Base-by-base conservation (phyloP, 37 sponge, comb jelly and placozoan genomes). In the Cliona cf. orientalis region DNA sequence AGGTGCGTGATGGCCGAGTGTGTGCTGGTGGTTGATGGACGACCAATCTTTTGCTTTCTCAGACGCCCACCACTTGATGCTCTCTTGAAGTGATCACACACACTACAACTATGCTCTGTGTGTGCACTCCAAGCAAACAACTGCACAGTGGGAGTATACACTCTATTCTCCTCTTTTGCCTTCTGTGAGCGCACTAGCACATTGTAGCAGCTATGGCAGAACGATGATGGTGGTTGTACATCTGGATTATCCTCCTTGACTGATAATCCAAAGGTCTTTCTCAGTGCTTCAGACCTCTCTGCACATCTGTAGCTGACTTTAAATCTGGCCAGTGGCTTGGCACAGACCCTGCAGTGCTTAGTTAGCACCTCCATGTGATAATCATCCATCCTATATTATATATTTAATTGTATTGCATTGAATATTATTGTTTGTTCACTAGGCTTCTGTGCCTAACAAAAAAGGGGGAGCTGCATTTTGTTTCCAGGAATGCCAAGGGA, bases 261-360 rank as follows among this genome's bases (percentile, higher is more conserved):
- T 62, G 6, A 62, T 6, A 62, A 7, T 25, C 6, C 23, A 25
- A 17, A 62, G 14, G 23, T 17, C 26, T 62, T 26, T 6, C 26
- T 26, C 23, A 17, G 7, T 6, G 11, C 63, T n/a, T 19, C 6
- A 62, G 25, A 7, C 63, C 6, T 62, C 28, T 62, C 29, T 26
- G 26, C 11, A 26, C 63, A 62, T 62, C 23, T 62, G 29, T 62
- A 62, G 11, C 23, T 62, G 23, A 26, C 29, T 62, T 25, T 62
- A 25, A 26, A 17, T 22, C 63, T 62, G 53, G 53, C 53, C 63
- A 62, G 29, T 7, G 23, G 23, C 7, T 62, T 62, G 23, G 28
- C 63, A 62, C 63, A 62, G 23, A 62, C 63, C 6, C 63, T 17
- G 29, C 63, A 62, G 63, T 62, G 63, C 26, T 62, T 62, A 6